Percentiles rank a stretch among this genome's conserved stretches.
Evolutionary conservation across 2,888 invertebrate genomes (phyloP).

Genomic region (Synergus japonicus): DNA sequence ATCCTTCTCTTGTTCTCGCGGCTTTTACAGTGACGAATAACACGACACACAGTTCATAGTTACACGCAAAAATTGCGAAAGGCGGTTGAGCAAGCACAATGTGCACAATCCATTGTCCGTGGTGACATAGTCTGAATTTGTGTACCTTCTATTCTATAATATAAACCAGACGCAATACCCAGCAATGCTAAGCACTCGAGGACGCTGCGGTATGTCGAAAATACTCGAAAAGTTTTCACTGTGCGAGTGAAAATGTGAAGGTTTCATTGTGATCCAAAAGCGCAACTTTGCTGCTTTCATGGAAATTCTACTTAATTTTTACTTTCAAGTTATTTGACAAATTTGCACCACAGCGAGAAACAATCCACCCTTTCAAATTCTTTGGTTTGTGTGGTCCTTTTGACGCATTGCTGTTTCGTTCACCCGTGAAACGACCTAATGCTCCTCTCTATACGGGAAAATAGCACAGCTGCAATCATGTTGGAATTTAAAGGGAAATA

Average conservation of each 20-base stretch:
- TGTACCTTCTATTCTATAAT: constrained; percentile 5
- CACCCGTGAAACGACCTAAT: constrained; percentile 1
- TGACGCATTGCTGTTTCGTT: constrained; percentile 59
- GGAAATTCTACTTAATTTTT: constrained; percentile 61
- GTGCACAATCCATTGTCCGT: constrained; percentile 18
- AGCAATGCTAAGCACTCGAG: background rate
- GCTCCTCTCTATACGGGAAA: constrained; percentile 22
- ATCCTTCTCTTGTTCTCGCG: constrained; percentile 1
- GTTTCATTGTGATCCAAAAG: background rate
- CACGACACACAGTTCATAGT: background rate
- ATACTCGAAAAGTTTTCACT: background rate
- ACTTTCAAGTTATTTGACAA: constrained; percentile 66
- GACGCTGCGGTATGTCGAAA: background rate
- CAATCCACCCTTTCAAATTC: constrained; percentile 68
- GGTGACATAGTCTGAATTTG: constrained; percentile 30
- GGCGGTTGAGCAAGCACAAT: constrained; percentile 8
- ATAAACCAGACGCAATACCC: background rate
- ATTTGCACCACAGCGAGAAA: constrained; percentile 60
- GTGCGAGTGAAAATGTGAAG: background rate
- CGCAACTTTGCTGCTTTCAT: constrained; percentile 42
- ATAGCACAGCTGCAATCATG: constrained; percentile 13
- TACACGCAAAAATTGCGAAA: constrained; percentile 32
- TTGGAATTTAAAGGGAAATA: constrained; percentile 3
- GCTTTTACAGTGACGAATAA: constrained; percentile 24
- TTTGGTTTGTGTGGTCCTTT: constrained; percentile 71